Conservation (phyloP, 2,113 vertebrate genomes). For the Naja naja region DNA sequence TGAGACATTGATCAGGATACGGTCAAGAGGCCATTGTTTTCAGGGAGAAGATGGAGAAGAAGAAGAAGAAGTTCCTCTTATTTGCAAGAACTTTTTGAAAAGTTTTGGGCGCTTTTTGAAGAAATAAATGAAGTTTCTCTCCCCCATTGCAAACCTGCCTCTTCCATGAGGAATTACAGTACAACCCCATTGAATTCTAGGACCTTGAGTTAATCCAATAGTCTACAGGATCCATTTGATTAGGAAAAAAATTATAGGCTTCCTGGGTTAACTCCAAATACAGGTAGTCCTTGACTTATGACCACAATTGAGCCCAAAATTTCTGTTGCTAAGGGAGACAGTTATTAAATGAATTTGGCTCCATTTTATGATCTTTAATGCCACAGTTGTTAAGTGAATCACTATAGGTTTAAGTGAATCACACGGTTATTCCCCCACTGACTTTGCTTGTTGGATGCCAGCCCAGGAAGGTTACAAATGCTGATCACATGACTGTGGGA, state of each 20-base stretch:
- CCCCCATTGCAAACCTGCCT: background rate
- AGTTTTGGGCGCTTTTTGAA: background rate
- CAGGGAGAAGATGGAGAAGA: background rate
- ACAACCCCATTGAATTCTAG: background rate
- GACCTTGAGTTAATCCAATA: background rate
- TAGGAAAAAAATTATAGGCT: background rate
- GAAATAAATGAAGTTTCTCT: background rate
- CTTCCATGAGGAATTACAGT: background rate
- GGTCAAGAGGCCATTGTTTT: background rate
- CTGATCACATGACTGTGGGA: no score
- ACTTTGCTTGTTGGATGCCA: no score
- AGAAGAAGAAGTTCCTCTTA: background rate
- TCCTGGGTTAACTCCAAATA: background rate
- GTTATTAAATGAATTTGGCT: no score
- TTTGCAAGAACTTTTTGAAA: background rate
- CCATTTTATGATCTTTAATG: no score
- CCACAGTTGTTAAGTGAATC: no score
- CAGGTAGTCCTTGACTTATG: no score
- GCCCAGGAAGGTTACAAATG: no score
- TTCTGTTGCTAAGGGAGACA: no score
- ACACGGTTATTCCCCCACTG: no score
- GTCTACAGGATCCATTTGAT: background rate
- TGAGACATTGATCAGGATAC: background rate
- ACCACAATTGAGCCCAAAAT: no score
- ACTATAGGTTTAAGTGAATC: no score